phyloP scores from a whole-genome alignment of 2,888 invertebrate species.

The Norana najaformis region DNA sequence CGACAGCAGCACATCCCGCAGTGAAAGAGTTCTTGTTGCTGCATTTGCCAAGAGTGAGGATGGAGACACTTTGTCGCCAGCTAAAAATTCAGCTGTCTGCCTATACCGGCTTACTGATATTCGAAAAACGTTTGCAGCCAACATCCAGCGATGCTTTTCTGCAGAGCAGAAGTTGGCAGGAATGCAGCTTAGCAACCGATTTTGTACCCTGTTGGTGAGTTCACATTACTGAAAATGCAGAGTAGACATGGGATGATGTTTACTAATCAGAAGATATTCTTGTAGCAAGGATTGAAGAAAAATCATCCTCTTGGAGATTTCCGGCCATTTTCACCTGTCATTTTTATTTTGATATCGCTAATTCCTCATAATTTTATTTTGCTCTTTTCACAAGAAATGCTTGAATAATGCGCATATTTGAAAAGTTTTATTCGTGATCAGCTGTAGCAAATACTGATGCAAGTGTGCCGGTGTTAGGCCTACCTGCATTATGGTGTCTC shows the following conservation, averaged over 20 bases:
- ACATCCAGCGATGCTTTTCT: constrained; percentile 33
- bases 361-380: neutral
- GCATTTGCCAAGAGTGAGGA: constrained; percentile 15
- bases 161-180: constrained; percentile 27
- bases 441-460: neutral
- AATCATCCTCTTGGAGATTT: neutral
- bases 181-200: constrained; percentile 27
- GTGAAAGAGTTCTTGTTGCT: neutral
- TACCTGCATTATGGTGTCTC: neutral
- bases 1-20: constrained; percentile 68
- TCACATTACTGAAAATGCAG: neutral
- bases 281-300: no score
- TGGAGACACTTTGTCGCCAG: neutral
- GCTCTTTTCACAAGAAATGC: neutral
- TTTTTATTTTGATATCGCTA: neutral
- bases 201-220: constrained; percentile 30
- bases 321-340: neutral
- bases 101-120: constrained; percentile 30
- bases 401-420: neutral
- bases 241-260: neutral
- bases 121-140: constrained; percentile 29
- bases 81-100: constrained; percentile 29
- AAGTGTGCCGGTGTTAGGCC: neutral
- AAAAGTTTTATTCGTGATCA: neutral
- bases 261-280: neutral